Evolutionary conservation across 2,797 vertebrate species (phyloP), one percentile per base, ranked within the genome.

Genomic region (Mus caroli): DNA sequence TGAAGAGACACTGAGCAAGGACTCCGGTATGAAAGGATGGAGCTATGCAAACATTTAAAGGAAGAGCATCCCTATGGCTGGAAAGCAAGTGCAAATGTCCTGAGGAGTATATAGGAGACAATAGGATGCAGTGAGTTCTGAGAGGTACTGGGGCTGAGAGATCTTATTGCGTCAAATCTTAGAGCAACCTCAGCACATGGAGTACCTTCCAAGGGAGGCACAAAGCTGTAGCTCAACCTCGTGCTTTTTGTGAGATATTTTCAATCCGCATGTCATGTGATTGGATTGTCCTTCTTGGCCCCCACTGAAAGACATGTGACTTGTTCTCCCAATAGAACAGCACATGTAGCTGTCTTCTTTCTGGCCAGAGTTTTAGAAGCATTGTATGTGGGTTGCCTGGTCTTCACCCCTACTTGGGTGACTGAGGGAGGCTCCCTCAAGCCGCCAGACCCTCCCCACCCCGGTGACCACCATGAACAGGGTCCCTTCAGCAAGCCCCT

Each of bases 301-400:
- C 83, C 73, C 62, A 64, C 4, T 17, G 80, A 95, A 85, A 58
- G 20, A 13, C 75, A 43, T 20, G 40, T 50, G 79, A 64, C 60
- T 91, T 88, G 4, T 40, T 95, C 62, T 54, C 50, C 34, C 67
- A 84, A 67, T 20, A 90, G 69, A 85, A 92, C 3, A 15, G 17
- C 22, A 20, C n/a, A 71, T 10, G 2, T 28, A 14, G 82, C 20
- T 19, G 20, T 17, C 69, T 58, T 22, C 69, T 86, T 84, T 69
- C 43, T 56, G 40, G 17, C 26, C 84, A 60, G 76, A 94, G 34
- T 46, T 86, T 62, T 62, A 46, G 76, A 77, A 69, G 13, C 31
- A 3, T 4, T 24, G 8, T 26, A 19, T 19, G 2, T 15, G 31
- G 62, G 20, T 12, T 84, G 20, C 14, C 4, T 46, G 31, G 8